Conservation (phyloP, 1,140 invertebrate species). For the Calliphora vicina region DNA sequence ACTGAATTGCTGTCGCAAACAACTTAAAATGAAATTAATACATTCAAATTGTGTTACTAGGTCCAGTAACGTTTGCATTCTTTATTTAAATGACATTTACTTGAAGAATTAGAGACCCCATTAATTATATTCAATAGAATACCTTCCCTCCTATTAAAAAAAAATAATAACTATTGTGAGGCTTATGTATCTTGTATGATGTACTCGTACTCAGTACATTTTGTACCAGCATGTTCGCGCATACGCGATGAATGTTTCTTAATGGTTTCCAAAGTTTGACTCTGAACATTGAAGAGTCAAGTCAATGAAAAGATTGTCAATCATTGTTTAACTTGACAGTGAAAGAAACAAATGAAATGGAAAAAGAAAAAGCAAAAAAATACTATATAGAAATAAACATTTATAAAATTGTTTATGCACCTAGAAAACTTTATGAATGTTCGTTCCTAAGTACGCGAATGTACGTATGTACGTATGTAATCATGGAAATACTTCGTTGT, state of each 20-base stretch:
- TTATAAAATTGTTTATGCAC: not conserved
- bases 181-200: too few species aligned
- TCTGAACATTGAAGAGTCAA: not conserved
- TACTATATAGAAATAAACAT: too few species aligned
- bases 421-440: not conserved
- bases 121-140: too few species aligned
- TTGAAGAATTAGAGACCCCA: too few species aligned
- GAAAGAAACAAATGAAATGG: not conserved
- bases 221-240: not conserved
- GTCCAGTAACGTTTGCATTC: too few species aligned
- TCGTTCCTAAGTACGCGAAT: not conserved
- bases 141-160: not conserved
- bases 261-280: not conserved
- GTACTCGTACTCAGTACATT: not conserved
- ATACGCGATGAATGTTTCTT: not conserved
- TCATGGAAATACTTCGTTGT: too few species aligned
- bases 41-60: too few species aligned
- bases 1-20: too few species aligned
- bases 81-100: too few species aligned
- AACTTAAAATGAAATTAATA: too few species aligned
- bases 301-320: constrained; percentile 23
- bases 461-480: too few species aligned
- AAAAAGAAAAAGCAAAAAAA: not conserved
- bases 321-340: constrained; percentile 27
- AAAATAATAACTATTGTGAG: not conserved